These are phyloP conservation scores for Aspidapion aeneum DNA, from an alignment of 2,888 invertebrate genomes.

Conservation along the genomic window DNA sequence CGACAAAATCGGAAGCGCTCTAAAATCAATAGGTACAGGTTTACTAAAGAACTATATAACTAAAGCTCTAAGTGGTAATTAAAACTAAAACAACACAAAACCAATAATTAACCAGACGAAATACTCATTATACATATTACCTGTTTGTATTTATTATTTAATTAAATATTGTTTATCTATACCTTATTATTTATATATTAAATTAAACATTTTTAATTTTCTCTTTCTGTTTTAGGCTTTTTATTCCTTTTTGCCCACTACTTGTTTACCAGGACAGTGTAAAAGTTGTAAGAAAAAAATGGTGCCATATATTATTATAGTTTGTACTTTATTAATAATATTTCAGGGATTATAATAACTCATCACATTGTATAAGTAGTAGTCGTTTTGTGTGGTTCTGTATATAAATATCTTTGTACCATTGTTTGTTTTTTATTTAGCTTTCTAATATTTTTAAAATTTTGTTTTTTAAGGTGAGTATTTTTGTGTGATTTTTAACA, in stretches of 20 bases:
- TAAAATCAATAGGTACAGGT: slow-evolving; percentile 46
- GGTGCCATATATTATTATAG: neutral
- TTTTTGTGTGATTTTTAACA: too few species aligned
- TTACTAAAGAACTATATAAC: slow-evolving; percentile 42
- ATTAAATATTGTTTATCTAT: too few species aligned
- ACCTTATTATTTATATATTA: too few species aligned
- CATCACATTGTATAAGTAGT: too few species aligned
- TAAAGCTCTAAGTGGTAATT: slow-evolving; percentile 28
- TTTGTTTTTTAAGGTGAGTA: neutral
- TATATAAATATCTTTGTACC: too few species aligned
- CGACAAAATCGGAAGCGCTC: slow-evolving; percentile 41
- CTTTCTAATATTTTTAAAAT: neutral
- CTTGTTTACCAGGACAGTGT: neutral
- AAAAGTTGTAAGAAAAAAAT: neutral
- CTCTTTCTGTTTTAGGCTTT: neutral
- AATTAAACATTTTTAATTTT: too few species aligned
- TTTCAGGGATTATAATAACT: neutral
- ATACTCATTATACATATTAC: too few species aligned
- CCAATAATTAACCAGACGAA: too few species aligned
- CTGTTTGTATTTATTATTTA: too few species aligned
- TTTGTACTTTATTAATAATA: neutral
- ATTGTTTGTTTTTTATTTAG: neutral
- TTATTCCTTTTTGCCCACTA: neutral
- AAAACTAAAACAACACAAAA: too few species aligned
- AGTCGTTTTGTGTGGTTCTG: too few species aligned